Evolutionary conservation across 2,797 vertebrate genomes (phyloP).

Genomic region (Epinephelus awoara): DNA sequence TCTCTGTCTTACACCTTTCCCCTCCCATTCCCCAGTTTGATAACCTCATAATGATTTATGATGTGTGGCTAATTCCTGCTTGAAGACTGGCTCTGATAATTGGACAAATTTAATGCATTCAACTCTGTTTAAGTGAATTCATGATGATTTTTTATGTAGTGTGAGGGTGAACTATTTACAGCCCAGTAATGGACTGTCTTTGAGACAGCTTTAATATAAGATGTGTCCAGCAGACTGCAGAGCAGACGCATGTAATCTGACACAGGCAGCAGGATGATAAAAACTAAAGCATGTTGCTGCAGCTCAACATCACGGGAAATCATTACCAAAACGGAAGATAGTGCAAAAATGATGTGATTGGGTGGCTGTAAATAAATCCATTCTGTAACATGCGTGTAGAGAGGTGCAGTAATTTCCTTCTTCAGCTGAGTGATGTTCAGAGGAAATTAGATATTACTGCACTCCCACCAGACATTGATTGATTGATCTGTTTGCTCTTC

Average conservation of each 20-base stretch:
- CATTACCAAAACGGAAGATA: conserved; percentile 64
- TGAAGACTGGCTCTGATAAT: conserved; percentile 12
- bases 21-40: neutral
- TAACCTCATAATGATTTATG: conserved; percentile 4
- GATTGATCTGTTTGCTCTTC: conserved; percentile 74
- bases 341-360: conserved; percentile 64
- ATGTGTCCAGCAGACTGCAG: conserved; percentile 15
- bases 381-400: conserved; percentile 59
- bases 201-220: conserved; percentile 27
- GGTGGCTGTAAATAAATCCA: conserved; percentile 61
- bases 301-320: conserved; percentile 64
- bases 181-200: conserved; percentile 13
- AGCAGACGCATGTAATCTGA: conserved; percentile 43
- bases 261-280: conserved; percentile 42
- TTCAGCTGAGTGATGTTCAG: conserved; percentile 67
- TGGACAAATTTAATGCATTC: conserved; percentile 6
- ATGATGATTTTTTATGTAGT: conserved; percentile 21
- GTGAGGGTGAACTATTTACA: conserved; percentile 24
- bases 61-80: neutral
- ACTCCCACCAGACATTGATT: conserved; percentile 56
- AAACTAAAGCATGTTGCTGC: conserved; percentile 52
- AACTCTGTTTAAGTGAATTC: conserved; percentile 12
- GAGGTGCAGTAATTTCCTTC: conserved; percentile 51
- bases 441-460: conserved; percentile 78
- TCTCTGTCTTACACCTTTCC: neutral